These are phyloP conservation scores for Rafetus swinhoei DNA, from an alignment of 2,113 vertebrate genomes.

Conservation along the genomic window DNA sequence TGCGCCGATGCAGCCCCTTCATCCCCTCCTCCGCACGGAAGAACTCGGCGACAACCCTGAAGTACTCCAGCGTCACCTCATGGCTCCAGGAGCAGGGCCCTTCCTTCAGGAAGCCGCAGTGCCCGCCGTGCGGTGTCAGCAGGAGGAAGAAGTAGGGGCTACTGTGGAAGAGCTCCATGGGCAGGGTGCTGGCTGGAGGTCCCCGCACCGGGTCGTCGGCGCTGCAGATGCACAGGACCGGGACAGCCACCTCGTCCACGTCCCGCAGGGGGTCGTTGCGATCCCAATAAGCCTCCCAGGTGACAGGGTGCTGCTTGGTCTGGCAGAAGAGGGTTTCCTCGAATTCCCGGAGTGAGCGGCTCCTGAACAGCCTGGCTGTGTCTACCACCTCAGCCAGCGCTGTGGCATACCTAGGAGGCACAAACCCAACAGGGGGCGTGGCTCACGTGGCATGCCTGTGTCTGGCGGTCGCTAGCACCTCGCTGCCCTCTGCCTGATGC, in stretches of 20 bases:
- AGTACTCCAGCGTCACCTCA: constrained; percentile 83
- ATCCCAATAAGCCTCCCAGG: constrained; percentile 90
- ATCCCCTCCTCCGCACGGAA: constrained; percentile 80
- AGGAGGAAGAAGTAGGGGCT: constrained; percentile 90
- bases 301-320: constrained; percentile 60
- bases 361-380: constrained; percentile 73
- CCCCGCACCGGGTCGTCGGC: constrained; percentile 86
- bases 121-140: constrained; percentile 82
- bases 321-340: constrained; percentile 88
- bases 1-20: constrained; percentile 60
- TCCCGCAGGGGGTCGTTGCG: constrained; percentile 91
- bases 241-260: constrained; percentile 88
- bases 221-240: constrained; percentile 88
- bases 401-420: constrained; percentile 79
- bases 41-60: constrained; percentile 84
- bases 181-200: constrained; percentile 72
- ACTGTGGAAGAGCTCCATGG: constrained; percentile 84
- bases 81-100: constrained; percentile 84
- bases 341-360: constrained; percentile 83
- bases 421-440: accelerated
- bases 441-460: no score
- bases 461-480: no score
- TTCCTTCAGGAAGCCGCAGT: constrained; percentile 84
- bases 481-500: no score
- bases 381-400: constrained; percentile 82